phyloP scores from a whole-genome alignment of 2,888 invertebrate species.

The Mythimna ferrago region DNA sequence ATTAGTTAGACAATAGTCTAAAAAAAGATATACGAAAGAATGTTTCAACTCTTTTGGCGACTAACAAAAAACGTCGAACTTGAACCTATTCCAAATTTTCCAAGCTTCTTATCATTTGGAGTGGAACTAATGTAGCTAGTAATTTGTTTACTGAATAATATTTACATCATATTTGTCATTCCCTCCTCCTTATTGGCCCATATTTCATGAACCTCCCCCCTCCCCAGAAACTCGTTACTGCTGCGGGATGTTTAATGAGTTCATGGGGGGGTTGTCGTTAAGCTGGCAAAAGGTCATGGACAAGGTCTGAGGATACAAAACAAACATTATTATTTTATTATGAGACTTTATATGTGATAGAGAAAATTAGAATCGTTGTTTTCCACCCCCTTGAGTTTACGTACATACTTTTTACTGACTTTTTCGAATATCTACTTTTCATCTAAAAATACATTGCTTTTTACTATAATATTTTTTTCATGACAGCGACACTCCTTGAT shows the following conservation, averaged over 20 bases:
- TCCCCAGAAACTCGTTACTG: conserved; percentile 32
- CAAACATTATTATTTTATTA: conserved; percentile 16
- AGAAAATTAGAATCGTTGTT: too few species aligned
- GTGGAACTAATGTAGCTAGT: conserved; percentile 14
- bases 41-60: conserved; percentile 13
- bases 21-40: neutral
- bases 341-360: neutral
- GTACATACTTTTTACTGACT: too few species aligned
- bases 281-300: conserved; percentile 40
- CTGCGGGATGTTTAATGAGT: conserved; percentile 46
- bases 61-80: conserved; percentile 9
- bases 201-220: conserved; percentile 29
- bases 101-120: conserved; percentile 8
- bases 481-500: too few species aligned
- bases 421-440: too few species aligned
- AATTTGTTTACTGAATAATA: conserved; percentile 32
- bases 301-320: conserved; percentile 16
- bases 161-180: conserved; percentile 25
- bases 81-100: conserved; percentile 38
- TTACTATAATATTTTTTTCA: too few species aligned
- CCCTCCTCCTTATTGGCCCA: conserved; percentile 31
- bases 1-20: conserved; percentile 3
- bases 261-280: conserved; percentile 18
- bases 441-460: neutral
- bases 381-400: too few species aligned